Base-by-base conservation (phyloP, 2,797 vertebrate genomes). In the Enteromius mattozi region DNA sequence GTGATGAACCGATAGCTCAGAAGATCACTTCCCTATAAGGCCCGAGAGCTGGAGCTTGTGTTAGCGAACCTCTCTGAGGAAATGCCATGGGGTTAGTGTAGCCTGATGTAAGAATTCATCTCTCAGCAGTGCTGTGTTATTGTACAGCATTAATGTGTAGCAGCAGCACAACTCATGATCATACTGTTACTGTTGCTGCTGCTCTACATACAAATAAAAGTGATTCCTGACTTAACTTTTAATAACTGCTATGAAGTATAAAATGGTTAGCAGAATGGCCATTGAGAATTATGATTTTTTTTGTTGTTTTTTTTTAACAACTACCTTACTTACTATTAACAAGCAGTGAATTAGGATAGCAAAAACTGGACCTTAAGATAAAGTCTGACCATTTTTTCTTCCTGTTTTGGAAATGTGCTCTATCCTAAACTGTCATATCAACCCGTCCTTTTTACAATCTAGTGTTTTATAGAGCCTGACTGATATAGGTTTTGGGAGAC, bases 21-120 rank as follows among this genome's bases (percentile, higher is more conserved):
- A 87, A 89, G 49, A 86, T 86, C 89, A 85, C 89, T 88, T 89
- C 94, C 94, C 89, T 95, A 92, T 86, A 94, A 94, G 94, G 93
- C 89, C 85, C 85, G 82, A 63, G 79, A 87, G 88, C 84, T 83
- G 81, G 83, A 24, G 63, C 70, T 86, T n/a, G 86, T 88, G 88
- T 91, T 90, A 89, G 54, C 56, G 68, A 82, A 89, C 81, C 42
- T 82, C 86, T 79, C 51, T 51, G 79, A 89, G 91, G 92, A 92
- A 94, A 92, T 92, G 88, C 89, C 85, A 37, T 69, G 66, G 91
- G 88, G 90, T 91, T 84, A 30, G 78, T 54, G 89, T 45, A 82
- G 82, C 80, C 85, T 9, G 30, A 78, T 17, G 56, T 76, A 78
- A 82, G 66, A 77, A 21, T 83, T 14, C 3, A 16, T 30, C 59